Evolutionary conservation across 2,797 vertebrate species (phyloP).

Genomic region (Premnoplex brunnescens): DNA sequence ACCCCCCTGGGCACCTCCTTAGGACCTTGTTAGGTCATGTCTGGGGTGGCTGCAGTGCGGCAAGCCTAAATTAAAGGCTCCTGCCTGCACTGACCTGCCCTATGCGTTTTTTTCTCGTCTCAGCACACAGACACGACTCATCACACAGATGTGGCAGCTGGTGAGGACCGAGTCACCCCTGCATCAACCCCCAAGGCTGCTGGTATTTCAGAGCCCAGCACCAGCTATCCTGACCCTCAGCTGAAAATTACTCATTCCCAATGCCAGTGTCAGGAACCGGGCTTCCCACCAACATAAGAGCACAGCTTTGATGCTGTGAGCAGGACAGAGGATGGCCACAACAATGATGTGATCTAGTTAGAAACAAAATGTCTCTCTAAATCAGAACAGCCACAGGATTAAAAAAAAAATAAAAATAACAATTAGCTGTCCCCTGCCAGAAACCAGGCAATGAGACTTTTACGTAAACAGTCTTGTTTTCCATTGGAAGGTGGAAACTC

Average conservation of each 20-base stretch:
- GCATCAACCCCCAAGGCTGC: accelerated
- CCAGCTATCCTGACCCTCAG: neutral
- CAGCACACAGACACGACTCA: neutral
- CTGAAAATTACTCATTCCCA: neutral
- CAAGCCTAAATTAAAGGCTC: neutral
- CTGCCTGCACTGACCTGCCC: neutral
- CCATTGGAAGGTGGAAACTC: neutral
- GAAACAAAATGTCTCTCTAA: neutral
- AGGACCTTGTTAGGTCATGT: neutral
- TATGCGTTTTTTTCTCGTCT: accelerated
- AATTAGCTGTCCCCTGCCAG: neutral
- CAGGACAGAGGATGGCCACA: neutral
- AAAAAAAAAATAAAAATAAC: neutral
- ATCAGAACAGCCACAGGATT: neutral
- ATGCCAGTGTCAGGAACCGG: neutral
- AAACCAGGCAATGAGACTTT: accelerated
- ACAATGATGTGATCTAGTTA: neutral
- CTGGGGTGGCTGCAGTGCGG: neutral
- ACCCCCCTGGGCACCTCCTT: neutral
- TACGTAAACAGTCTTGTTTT: neutral
- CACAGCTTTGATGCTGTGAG: neutral
- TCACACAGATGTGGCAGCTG: neutral
- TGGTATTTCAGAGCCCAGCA: accelerated
- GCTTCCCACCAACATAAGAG: neutral
- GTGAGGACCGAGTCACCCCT: accelerated